phyloP scores from a whole-genome alignment of 2,888 invertebrate genomes.

The Platycnemis pennipes region DNA sequence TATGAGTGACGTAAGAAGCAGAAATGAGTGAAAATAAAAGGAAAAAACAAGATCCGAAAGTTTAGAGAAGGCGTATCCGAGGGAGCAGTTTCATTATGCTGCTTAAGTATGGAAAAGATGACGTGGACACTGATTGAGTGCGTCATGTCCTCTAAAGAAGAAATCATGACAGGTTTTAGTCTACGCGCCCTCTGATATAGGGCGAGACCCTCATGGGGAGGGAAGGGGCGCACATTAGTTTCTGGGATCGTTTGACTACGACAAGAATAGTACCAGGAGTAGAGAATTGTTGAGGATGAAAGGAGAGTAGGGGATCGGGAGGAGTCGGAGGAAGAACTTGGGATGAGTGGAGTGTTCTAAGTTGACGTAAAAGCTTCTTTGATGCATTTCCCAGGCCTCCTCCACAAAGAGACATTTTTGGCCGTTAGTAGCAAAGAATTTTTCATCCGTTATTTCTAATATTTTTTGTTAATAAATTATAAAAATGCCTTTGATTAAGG shows the following conservation, averaged over 20 bases:
- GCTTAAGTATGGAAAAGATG: neutral
- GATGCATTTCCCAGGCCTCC: neutral
- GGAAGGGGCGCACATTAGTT: neutral
- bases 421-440: neutral
- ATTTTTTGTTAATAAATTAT: neutral
- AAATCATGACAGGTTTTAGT: conserved; percentile 18
- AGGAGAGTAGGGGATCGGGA: neutral
- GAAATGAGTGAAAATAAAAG: neutral
- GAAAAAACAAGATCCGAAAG: neutral
- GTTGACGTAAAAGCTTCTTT: neutral
- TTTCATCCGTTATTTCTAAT: neutral
- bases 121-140: neutral
- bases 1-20: neutral
- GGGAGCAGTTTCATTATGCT: neutral
- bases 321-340: neutral
- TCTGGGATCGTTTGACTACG: neutral
- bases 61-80: neutral
- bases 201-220: neutral
- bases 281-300: neutral
- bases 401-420: neutral
- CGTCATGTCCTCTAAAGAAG: neutral
- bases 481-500: too few species aligned
- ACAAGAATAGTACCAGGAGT: neutral
- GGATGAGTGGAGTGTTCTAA: neutral
- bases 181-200: neutral